phyloP scores from a whole-genome alignment of 2,888 invertebrate genomes.

The Tryphoninae sp. region DNA sequence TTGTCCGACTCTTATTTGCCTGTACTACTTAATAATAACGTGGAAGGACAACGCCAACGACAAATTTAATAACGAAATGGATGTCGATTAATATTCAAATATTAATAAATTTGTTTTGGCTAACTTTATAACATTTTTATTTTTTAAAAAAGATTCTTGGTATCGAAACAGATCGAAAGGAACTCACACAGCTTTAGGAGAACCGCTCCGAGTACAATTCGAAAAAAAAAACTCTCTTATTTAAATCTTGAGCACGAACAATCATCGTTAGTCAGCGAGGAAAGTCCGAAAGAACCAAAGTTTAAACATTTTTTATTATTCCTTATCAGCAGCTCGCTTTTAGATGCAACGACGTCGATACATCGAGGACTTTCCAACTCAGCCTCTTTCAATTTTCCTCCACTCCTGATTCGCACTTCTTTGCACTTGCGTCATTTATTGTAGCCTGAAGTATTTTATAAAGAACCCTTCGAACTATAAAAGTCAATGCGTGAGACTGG shows the following conservation, averaged over 20 bases:
- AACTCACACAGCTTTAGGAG: too few species aligned
- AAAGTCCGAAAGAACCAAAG: neutral
- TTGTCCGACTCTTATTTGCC: neutral
- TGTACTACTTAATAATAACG: neutral
- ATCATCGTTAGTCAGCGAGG: neutral
- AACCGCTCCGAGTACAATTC: too few species aligned
- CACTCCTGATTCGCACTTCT: neutral
- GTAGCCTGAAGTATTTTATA: neutral
- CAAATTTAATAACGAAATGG: too few species aligned
- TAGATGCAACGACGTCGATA: slow-evolving; percentile 7
- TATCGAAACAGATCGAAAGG: too few species aligned
- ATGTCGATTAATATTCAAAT: too few species aligned
- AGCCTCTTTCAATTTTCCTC: neutral
- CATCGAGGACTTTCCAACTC: slow-evolving; percentile 3
- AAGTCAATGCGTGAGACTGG: neutral
- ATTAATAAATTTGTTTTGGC: too few species aligned
- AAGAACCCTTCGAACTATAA: neutral
- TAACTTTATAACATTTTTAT: too few species aligned
- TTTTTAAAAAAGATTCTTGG: too few species aligned
- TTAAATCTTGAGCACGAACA: neutral
- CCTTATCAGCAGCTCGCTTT: neutral
- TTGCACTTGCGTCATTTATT: neutral
- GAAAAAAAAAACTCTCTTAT: too few species aligned
- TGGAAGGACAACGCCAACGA: neutral
- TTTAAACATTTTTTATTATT: neutral